phyloP scores from a whole-genome alignment of 2,113 vertebrate species.

The Ptyas mucosa region DNA sequence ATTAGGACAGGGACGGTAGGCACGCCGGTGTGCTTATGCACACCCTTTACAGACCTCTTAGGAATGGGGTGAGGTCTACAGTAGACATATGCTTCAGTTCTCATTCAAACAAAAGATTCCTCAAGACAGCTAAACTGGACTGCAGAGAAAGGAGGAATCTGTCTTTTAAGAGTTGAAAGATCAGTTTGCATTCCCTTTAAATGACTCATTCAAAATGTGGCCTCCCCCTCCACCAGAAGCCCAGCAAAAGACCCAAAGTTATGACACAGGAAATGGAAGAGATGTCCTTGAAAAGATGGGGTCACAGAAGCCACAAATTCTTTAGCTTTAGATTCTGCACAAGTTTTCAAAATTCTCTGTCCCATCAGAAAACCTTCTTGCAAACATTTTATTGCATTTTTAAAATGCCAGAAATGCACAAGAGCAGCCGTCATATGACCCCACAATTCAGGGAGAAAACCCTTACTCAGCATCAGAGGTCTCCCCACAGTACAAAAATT shows the following conservation, averaged over 20 bases:
- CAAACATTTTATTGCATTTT: neutral
- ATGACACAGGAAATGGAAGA: neutral
- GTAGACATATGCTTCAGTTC: neutral
- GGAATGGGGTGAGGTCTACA: too few species aligned
- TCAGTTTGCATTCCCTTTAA: neutral
- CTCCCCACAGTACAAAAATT: neutral
- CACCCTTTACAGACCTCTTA: too few species aligned
- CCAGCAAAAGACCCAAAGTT: neutral
- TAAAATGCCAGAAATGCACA: neutral
- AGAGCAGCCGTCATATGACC: neutral
- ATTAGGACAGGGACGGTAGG: too few species aligned
- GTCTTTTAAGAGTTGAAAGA: neutral
- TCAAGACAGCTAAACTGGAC: neutral
- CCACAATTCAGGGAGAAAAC: neutral
- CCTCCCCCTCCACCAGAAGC: neutral
- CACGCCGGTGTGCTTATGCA: too few species aligned
- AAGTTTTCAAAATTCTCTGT: neutral
- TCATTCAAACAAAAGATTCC: neutral
- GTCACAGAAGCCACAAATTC: neutral
- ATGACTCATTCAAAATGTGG: neutral
- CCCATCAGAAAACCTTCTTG: neutral
- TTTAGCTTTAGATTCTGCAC: neutral
- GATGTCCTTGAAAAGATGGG: neutral
- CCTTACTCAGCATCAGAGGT: neutral
- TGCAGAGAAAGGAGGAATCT: neutral